Conservation (phyloP, 2,888 invertebrate genomes). For the Parnassius glacialis region DNA sequence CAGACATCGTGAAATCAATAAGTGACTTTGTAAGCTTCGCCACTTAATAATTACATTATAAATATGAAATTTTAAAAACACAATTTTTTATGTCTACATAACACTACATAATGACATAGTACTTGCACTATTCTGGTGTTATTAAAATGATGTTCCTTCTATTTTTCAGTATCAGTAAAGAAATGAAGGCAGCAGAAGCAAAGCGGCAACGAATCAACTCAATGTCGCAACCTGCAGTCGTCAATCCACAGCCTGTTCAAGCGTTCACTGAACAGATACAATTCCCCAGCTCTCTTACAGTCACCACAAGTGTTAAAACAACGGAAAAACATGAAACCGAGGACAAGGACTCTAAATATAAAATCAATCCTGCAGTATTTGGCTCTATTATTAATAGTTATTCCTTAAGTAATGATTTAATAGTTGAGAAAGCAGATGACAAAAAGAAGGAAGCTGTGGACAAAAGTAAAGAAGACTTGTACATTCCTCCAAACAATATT, state of each 20-base stretch:
- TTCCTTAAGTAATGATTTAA: slow-evolving; percentile 53
- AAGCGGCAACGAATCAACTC: slow-evolving; percentile 59
- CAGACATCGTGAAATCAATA: no score
- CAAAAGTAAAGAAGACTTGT: slow-evolving; percentile 56
- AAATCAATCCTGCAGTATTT: slow-evolving; percentile 39
- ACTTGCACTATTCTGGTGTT: no score
- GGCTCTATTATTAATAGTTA: slow-evolving; percentile 52
- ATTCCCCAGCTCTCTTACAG: slow-evolving; percentile 72
- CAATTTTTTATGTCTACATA: no score
- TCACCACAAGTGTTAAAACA: slow-evolving; percentile 53
- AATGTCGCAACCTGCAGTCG: slow-evolving; percentile 37
- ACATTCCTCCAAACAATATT: slow-evolving; percentile 65
- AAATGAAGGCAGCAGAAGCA: slow-evolving; percentile 57
- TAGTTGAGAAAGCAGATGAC: slow-evolving; percentile 55
- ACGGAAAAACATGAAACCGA: slow-evolving; percentile 36
- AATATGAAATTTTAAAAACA: no score
- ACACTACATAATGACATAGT: no score
- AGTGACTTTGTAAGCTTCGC: no score
- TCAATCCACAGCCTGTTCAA: slow-evolving; percentile 26
- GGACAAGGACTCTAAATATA: slow-evolving; percentile 40
- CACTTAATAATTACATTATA: no score
- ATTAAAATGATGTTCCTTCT: not conserved
- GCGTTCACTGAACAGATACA: slow-evolving; percentile 59
- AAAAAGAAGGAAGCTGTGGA: slow-evolving; percentile 43
- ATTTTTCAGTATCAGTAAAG: slow-evolving; percentile 69